Conservation (phyloP, 2,797 vertebrate genomes). For the Semaprochilodus insignis region DNA sequence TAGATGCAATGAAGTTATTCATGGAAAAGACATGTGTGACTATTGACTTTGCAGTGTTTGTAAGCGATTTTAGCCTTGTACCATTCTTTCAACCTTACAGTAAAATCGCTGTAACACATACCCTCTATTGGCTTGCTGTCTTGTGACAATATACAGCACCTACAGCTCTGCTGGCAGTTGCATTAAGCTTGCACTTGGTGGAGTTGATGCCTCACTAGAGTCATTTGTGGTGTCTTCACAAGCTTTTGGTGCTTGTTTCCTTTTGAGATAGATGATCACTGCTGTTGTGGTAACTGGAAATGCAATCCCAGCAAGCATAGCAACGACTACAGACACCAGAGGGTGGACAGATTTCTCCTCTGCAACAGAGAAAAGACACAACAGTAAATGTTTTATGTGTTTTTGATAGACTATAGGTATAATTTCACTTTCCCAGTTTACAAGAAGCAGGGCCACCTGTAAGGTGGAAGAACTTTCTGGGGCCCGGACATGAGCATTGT, state of each 20-base stretch:
- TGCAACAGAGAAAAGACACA: constrained; percentile 27
- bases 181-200: constrained; percentile 30
- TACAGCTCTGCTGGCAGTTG: background rate
- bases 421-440: no score
- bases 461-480: no score
- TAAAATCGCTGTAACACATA: no score
- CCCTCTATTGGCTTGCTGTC: no score
- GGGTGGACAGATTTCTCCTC: background rate
- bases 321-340: background rate
- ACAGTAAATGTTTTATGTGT: background rate
- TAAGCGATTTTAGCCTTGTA: no score
- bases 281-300: background rate
- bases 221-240: background rate
- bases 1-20: no score
- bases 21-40: no score
- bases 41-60: no score
- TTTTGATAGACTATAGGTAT: background rate
- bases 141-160: background rate
- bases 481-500: no score
- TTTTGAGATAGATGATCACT: background rate
- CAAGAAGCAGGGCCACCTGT: no score
- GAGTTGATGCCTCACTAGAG: constrained; percentile 26
- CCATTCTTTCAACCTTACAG: no score
- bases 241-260: background rate
- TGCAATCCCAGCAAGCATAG: constrained; percentile 17